These are phyloP conservation scores for Parazoanthus darwini DNA, from an alignment of 92 coral and sea anemone genomes.

Conservation along the genomic window DNA sequence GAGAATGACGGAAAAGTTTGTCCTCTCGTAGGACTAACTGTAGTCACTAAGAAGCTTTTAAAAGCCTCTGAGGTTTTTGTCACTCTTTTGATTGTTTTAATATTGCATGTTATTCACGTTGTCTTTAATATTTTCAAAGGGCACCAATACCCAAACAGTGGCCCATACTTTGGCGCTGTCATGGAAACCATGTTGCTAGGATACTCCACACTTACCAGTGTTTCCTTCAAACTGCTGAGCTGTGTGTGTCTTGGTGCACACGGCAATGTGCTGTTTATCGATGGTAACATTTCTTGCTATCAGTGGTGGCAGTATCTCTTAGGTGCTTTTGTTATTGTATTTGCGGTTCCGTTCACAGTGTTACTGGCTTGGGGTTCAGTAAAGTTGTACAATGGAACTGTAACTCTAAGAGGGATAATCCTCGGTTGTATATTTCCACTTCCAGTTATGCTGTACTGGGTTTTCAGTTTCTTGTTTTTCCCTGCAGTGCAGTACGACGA, in stretches of 20 bases:
- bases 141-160: conserved; percentile 40
- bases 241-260: conserved; percentile 44
- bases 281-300: conserved; percentile 48
- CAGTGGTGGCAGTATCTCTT: conserved; percentile 48
- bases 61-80: conserved; percentile 24
- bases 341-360: conserved; percentile 49
- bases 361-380: conserved; percentile 32
- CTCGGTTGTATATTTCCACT: conserved; percentile 46
- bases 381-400: conserved; percentile 37
- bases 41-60: conserved; percentile 25
- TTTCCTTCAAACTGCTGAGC: conserved; percentile 44
- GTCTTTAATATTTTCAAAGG: conserved; percentile 21
- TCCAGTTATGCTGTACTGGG: conserved; percentile 31
- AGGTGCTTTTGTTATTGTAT: background rate
- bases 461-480: background rate
- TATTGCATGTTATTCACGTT: conserved; percentile 43
- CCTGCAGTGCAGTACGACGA: background rate
- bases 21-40: conserved; percentile 48
- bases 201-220: conserved; percentile 45
- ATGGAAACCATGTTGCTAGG: conserved; percentile 55
- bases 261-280: conserved; percentile 42
- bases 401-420: conserved; percentile 35
- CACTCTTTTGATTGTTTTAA: background rate
- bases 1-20: conserved; percentile 38
- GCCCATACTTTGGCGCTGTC: conserved; percentile 61